Percentiles rank a stretch among this genome's conserved stretches.
Evolutionary conservation across 2,113 vertebrate species (phyloP).

Genomic region (Sakesphorus luctuosus): DNA sequence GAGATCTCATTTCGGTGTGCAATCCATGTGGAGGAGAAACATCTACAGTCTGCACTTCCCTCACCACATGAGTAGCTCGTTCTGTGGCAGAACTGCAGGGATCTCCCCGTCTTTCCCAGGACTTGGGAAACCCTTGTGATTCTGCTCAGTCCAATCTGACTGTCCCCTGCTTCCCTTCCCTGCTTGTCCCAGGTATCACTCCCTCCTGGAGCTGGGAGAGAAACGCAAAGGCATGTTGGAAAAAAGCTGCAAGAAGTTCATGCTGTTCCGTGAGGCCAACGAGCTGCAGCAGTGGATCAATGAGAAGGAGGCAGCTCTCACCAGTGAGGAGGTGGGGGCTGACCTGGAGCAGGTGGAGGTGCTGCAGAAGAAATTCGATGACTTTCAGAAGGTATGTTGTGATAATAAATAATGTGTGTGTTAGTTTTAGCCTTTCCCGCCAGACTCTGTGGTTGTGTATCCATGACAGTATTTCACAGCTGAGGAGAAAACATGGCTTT

Average conservation of each 20-base stretch:
- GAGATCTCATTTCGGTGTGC: background rate
- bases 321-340: conserved; percentile 92
- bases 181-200: conserved; percentile 82
- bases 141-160: background rate
- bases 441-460: background rate
- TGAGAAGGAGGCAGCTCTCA: conserved; percentile 93
- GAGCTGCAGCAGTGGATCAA: conserved; percentile 98
- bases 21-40: background rate
- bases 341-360: conserved; percentile 98
- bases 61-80: background rate
- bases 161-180: background rate
- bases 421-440: background rate
- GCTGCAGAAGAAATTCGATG: conserved; percentile 98
- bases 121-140: background rate
- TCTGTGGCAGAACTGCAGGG: background rate
- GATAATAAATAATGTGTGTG: background rate
- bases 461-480: background rate
- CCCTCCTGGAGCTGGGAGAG: conserved; percentile 90
- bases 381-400: conserved; percentile 93
- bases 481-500: background rate
- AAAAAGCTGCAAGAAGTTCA: conserved; percentile 99
- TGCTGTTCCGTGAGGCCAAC: conserved; percentile 95
- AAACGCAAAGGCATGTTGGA: conserved; percentile 97
- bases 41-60: background rate
- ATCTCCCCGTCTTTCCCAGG: background rate